Base-by-base conservation (phyloP, 2,113 vertebrate genomes). In the Neogale vison region DNA sequence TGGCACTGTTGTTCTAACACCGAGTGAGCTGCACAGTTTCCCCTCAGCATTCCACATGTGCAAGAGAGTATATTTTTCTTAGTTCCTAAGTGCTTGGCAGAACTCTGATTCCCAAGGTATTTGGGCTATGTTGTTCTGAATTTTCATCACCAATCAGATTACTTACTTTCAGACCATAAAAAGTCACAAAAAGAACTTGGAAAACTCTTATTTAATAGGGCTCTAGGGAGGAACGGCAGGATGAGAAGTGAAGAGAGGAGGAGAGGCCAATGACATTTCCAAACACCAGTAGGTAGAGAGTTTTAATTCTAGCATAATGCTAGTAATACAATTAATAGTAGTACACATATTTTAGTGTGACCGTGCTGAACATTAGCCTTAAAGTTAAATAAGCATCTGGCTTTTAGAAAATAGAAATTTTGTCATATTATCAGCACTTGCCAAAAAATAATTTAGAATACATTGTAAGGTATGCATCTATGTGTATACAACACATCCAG, bases 131-230 rank as follows among this genome's bases (percentile, higher is more conserved):
- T 98, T 98, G 93, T 88, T 97, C 77, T 97, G 92, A 96, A 96
- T 98, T 98, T 98, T 98, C 98, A 98, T 96, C 98, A 98, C 96
- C 96, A 97, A 97, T 98, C 96, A 97, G 97, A 94, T 98, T 97
- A 97, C 90, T 98, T 98, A 97, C 94, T 96, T 96, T 97, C 63
- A 97, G 87, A 93, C 84, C 92, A 96, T 97, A 96, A 97, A 98
- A 96, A 93, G 92, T 96, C 63, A 86, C 90, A 96, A 88, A 86
- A 97, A 96, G 94, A 97, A 97, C 96, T 95, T 93, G 92, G 88
- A 69, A 97, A 97, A 98, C 94, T 94, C 97, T 67, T 80, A 85
- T 93, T 96, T 96, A 97, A 95, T 95, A 92, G 95, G 69, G 5
- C 96, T 85, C 87, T 94, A 29, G 92, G 84, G 97, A 93, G n/a